Conservation (phyloP, 2,888 invertebrate genomes). For the Pyrocoelia pectoralis region DNA sequence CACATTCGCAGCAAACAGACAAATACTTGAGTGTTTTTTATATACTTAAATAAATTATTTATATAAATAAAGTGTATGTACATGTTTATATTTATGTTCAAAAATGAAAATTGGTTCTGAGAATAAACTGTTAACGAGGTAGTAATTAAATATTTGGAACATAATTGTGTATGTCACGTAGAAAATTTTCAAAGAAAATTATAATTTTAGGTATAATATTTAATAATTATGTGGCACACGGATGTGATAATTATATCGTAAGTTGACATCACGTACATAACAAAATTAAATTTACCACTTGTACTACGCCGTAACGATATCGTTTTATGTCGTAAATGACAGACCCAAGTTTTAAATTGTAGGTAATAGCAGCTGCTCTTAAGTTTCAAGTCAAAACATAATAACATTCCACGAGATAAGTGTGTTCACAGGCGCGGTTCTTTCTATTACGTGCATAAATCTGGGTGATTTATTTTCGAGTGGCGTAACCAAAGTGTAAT, state of each 20-base stretch:
- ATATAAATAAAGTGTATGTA: too few species aligned
- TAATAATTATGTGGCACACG: constrained; percentile 4
- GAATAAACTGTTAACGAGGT: too few species aligned
- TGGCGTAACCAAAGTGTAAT: constrained; percentile 45
- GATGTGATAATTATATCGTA: neutral
- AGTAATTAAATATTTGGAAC: too few species aligned
- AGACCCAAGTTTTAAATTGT: constrained; percentile 41
- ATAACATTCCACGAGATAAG: constrained; percentile 49
- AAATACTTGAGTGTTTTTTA: too few species aligned
- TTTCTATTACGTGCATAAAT: constrained; percentile 47
- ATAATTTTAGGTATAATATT: neutral
- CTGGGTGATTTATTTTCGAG: constrained; percentile 48
- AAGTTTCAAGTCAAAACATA: constrained; percentile 25
- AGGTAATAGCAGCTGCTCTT: constrained; percentile 45
- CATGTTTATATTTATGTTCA: too few species aligned
- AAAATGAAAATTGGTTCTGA: too few species aligned
- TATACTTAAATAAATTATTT: too few species aligned
- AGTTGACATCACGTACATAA: neutral
- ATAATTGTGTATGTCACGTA: neutral
- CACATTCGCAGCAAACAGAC: too few species aligned
- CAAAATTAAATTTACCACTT: neutral
- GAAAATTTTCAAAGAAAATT: neutral
- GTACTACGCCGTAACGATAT: neutral
- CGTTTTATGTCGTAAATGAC: neutral
- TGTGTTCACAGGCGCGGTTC: constrained; percentile 48